Conservation (phyloP, 2,797 vertebrate species). For the Acanthurus lineatus region DNA sequence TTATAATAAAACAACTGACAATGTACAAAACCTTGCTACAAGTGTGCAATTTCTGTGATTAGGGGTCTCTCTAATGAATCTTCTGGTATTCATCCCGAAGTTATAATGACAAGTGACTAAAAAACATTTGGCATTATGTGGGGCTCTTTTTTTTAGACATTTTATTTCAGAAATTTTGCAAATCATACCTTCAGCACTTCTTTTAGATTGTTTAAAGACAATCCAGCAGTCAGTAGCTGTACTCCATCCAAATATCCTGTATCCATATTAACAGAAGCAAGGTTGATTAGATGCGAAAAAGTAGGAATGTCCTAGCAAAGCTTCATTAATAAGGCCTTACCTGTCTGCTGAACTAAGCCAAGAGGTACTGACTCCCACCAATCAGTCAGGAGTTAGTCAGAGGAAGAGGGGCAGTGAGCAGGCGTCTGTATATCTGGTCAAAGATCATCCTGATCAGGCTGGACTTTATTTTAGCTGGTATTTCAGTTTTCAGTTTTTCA, state of each 20-base stretch:
- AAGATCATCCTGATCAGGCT: slow-evolving; percentile 5
- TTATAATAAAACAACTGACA: neutral
- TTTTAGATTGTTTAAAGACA: neutral
- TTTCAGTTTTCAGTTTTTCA: neutral
- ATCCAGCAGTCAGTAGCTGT: slow-evolving; percentile 1
- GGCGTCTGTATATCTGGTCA: slow-evolving; percentile 7
- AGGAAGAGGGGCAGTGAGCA: slow-evolving; percentile 14
- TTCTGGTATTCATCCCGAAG: too few relatives aligned
- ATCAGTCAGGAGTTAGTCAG: slow-evolving; percentile 21
- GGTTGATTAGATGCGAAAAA: neutral
- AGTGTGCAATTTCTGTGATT: too few relatives aligned
- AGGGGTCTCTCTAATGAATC: too few relatives aligned
- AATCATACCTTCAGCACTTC: neutral
- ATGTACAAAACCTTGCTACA: neutral
- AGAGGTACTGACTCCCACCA: neutral
- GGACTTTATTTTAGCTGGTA: slow-evolving; percentile 13
- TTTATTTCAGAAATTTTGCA: too few relatives aligned
- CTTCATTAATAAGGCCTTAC: neutral
- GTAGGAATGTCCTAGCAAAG: neutral
- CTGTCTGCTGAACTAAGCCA: slow-evolving; percentile 2
- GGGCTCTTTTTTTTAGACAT: too few relatives aligned
- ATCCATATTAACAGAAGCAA: neutral
- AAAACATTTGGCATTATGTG: too few relatives aligned
- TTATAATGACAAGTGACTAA: too few relatives aligned
- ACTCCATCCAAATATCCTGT: neutral